phyloP scores from a whole-genome alignment of 2,113 vertebrate genomes.

The Promerops cafer region DNA sequence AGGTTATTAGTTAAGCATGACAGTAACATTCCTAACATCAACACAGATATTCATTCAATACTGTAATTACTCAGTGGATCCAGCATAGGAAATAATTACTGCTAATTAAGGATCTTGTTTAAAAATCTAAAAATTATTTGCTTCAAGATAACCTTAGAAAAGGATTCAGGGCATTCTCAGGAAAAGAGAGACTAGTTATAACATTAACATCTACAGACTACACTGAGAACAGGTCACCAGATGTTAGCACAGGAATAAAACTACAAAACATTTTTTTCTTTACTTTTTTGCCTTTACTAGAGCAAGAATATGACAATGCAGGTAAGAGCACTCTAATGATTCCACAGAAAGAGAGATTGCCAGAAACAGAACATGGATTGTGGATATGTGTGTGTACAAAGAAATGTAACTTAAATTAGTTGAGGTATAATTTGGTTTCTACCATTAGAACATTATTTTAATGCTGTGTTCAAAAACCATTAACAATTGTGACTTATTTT shows the following conservation, averaged over 20 bases:
- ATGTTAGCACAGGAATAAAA: background rate
- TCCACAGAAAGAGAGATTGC: background rate
- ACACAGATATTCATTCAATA: background rate
- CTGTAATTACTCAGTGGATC: background rate
- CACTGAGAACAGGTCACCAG: background rate
- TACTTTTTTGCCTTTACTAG: background rate
- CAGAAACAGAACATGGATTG: background rate
- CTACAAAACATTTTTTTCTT: background rate
- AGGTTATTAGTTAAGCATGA: background rate
- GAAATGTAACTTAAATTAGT: background rate
- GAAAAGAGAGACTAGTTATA: background rate
- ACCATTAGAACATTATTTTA: background rate
- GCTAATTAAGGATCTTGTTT: background rate
- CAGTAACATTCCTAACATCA: background rate
- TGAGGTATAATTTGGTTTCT: background rate
- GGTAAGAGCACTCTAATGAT: background rate
- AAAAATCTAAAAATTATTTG: background rate
- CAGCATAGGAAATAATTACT: background rate
- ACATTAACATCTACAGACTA: background rate
- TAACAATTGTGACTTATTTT: background rate
- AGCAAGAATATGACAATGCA: background rate
- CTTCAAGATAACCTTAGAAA: background rate
- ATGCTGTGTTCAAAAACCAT: background rate
- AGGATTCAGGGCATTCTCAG: background rate
- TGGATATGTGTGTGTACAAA: rapidly evolving